Base-by-base conservation (phyloP, 2,113 vertebrate genomes). In the Spea bombifrons region DNA sequence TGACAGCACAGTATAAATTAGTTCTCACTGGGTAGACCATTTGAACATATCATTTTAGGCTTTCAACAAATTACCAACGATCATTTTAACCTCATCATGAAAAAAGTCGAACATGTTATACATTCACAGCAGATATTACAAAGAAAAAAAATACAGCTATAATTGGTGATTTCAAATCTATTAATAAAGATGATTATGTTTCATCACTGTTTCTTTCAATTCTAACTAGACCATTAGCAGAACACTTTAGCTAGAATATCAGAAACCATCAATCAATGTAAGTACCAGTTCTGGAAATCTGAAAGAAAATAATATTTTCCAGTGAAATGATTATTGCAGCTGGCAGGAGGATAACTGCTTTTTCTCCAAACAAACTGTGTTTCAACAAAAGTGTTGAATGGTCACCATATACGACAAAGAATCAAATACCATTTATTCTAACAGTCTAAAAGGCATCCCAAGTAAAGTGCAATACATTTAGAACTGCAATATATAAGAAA, bases 231-330 rank as follows among this genome's bases (percentile, higher is more conserved):
- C 69, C 69, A 52, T 52, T 71, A 71, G 15, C 16, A 52, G 69
- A 55, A 71, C 48, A 53, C 49, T 12, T 43, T 52, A 52, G 69
- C 69, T 53, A 53, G n/a, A 17, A 17, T 53, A 52, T 70, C 7
- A 49, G 47, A 15, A 71, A 53, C 49, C 48, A 71, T 71, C 69
- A 71, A 53, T 71, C 69, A 71, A 17, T 43, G 48, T 71, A 71
- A 71, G 53, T 71, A 48, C 16, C 43, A 30, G 4, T 53, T 71
- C 49, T 53, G 16, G 16, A 52, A 30, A 53, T 53, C 12, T 53
- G 8, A 71, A 53, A 30, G 16, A 53, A 71, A 46, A 12, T 7
- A 16, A 53, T 71, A 53, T 71, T 71, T 71, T 71, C 43, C 69
- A 43, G 8, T 10, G 43, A 53, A 71, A 53, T 50, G n/a, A 70